phyloP scores from a whole-genome alignment of 1,140 invertebrate genomes.

The Ooceraea biroi region DNA sequence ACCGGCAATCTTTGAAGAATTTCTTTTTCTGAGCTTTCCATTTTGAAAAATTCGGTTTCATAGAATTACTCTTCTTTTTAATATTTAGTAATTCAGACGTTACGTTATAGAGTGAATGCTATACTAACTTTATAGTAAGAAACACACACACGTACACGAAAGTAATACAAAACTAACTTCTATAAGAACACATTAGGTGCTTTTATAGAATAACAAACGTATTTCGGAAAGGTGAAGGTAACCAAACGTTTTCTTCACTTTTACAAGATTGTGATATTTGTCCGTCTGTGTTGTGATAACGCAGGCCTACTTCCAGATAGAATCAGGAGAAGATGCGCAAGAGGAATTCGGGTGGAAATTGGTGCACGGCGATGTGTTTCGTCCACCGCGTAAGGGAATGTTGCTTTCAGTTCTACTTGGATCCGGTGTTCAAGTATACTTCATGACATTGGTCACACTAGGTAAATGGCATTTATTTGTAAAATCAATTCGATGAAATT shows the following conservation, averaged over 20 bases:
- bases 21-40: background rate
- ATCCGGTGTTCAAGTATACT: conserved; percentile 96
- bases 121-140: conserved; percentile 6
- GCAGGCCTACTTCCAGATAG: conserved; percentile 89
- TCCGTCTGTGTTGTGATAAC: conserved; percentile 82
- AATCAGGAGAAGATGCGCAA: conserved; percentile 98
- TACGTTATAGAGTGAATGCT: too few relatives aligned
- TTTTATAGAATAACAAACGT: conserved; percentile 43
- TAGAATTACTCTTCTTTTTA: background rate
- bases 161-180: conserved; percentile 9
- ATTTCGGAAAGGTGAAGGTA: conserved; percentile 54
- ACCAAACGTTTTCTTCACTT: conserved; percentile 56
- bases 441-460: conserved; percentile 90
- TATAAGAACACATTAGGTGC: background rate
- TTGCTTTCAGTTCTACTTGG: conserved; percentile 97
- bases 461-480: conserved; percentile 69
- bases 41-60: background rate
- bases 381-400: conserved; percentile 99
- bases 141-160: background rate
- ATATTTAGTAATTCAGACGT: background rate
- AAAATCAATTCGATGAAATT: conserved; percentile 30
- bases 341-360: conserved; percentile 99
- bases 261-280: conserved; percentile 74
- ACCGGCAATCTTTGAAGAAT: background rate
- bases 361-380: conserved; percentile 97